Conservation (phyloP, 2,888 invertebrate species). For the Geophilus truncorum region DNA sequence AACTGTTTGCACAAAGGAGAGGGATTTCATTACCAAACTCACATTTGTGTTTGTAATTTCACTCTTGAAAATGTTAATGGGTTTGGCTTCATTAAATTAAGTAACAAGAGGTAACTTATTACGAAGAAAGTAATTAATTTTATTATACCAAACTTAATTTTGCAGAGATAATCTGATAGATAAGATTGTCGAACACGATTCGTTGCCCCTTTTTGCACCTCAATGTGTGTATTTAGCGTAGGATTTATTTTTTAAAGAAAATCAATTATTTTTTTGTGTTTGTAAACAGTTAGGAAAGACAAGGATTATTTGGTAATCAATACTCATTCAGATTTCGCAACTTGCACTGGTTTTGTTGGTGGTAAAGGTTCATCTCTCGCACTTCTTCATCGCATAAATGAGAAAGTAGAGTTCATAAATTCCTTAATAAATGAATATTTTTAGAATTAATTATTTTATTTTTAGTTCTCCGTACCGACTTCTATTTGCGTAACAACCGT, state of each 20-base stretch:
- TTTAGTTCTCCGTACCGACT: slow-evolving; percentile 58
- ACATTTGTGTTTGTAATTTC: neutral
- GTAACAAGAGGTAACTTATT: neutral
- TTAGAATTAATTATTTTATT: neutral
- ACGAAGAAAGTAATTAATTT: neutral
- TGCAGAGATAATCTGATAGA: neutral
- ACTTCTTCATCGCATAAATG: neutral
- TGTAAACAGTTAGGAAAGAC: neutral
- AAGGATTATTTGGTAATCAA: neutral
- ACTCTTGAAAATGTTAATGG: neutral
- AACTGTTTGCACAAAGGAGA: neutral
- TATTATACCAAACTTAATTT: neutral
- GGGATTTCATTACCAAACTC: neutral
- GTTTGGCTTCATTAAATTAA: neutral
- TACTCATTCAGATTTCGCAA: neutral
- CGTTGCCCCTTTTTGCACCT: neutral
- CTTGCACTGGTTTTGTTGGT: slow-evolving; percentile 28
- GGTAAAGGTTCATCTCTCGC: slow-evolving; percentile 37
- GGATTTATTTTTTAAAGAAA: neutral
- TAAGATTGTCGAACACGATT: neutral
- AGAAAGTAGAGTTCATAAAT: neutral
- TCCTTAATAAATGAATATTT: neutral
- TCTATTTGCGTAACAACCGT: slow-evolving; percentile 65
- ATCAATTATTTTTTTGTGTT: neutral
- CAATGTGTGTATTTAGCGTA: neutral